Evolutionary conservation across 2,888 invertebrate species (phyloP).

Genomic region (Macrophya alboannulata): DNA sequence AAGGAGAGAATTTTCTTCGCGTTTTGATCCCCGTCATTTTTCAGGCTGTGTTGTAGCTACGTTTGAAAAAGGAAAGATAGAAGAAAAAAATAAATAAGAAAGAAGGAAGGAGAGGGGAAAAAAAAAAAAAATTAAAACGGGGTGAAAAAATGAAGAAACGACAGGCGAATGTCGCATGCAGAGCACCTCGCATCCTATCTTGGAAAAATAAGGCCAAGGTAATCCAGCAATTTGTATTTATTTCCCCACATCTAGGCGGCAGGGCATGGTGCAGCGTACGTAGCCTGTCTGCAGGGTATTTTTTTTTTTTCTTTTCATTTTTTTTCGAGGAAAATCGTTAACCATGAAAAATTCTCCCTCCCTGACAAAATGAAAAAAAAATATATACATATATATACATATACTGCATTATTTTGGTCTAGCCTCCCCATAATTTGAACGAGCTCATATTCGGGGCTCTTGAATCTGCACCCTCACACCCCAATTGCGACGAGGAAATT

Average conservation of each 20-base stretch:
- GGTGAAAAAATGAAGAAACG: slow-evolving; percentile 41
- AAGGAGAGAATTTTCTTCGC: not conserved
- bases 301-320: too few species aligned
- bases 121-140: slow-evolving; percentile 13
- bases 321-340: slow-evolving; percentile 63
- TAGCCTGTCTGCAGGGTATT: not conserved
- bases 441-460: not conserved
- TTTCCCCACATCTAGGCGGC: slow-evolving; percentile 70
- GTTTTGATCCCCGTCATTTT: not conserved
- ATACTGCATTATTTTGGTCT: not conserved
- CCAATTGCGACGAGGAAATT: not conserved
- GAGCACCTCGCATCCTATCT: slow-evolving; percentile 48
- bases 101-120: not conserved
- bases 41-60: not conserved
- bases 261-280: not conserved
- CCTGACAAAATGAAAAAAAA: not conserved
- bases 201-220: slow-evolving; percentile 70
- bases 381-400: not conserved
- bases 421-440: not conserved
- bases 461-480: not conserved
- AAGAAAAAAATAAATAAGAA: not conserved
- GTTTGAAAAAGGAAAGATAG: not conserved
- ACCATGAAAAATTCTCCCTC: slow-evolving; percentile 78
- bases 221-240: slow-evolving; percentile 80
- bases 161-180: slow-evolving; percentile 47